These are phyloP conservation scores for Lithobates pipiens DNA, from an alignment of 2,797 vertebrate species.

Conservation along the genomic window DNA sequence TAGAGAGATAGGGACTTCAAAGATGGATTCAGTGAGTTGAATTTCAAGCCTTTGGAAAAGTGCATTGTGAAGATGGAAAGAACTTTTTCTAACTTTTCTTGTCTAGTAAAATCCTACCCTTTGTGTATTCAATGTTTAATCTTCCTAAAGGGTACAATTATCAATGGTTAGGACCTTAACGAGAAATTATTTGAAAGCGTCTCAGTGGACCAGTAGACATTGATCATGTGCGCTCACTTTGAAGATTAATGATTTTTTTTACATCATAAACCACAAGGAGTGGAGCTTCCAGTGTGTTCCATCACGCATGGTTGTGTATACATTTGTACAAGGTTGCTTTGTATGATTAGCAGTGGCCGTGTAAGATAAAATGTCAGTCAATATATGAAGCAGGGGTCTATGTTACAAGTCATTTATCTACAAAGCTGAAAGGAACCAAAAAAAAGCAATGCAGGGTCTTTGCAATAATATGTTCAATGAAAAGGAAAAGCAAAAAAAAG, in stretches of 20 bases:
- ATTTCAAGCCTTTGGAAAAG: constrained; percentile 24
- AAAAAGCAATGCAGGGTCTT: neutral
- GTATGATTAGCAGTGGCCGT: neutral
- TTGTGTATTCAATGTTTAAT: constrained; percentile 40
- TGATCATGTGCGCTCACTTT: neutral
- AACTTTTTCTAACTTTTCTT: constrained; percentile 6
- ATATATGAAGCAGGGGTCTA: neutral
- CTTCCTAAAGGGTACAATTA: constrained; percentile 24
- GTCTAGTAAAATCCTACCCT: constrained; percentile 17
- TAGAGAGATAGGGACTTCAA: constrained; percentile 15
- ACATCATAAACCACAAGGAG: neutral
- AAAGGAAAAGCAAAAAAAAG: neutral
- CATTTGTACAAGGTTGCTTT: neutral
- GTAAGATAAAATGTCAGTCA: neutral
- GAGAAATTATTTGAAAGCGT: neutral
- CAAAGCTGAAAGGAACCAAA: neutral
- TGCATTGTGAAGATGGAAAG: neutral
- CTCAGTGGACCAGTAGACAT: constrained; percentile 11
- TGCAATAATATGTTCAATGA: neutral
- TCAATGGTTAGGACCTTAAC: constrained; percentile 16
- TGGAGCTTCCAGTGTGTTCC: neutral
- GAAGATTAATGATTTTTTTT: constrained; percentile 15
- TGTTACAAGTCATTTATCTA: neutral
- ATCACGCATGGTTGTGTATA: neutral
- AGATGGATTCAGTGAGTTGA: constrained; percentile 37